These are phyloP conservation scores for Tetanocera ferruginea DNA, from an alignment of 2,888 invertebrate species.

Conservation along the genomic window DNA sequence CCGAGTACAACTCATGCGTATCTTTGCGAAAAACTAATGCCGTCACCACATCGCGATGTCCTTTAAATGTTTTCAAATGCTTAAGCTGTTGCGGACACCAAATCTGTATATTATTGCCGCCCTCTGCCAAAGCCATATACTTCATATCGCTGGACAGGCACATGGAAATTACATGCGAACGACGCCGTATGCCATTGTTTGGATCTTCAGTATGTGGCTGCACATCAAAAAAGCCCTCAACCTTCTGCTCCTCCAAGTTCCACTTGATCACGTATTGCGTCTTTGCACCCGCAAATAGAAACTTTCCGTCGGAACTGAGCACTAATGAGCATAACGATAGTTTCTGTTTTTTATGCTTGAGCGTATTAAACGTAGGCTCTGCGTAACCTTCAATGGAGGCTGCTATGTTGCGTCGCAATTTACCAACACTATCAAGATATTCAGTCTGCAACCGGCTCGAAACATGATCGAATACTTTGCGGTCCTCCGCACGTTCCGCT, in stretches of 20 bases:
- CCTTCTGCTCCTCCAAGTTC: constrained; percentile 76
- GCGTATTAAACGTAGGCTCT: constrained; percentile 70
- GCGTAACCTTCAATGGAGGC: constrained; percentile 72
- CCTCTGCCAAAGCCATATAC: constrained; percentile 83
- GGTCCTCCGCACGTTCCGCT: constrained; percentile 77
- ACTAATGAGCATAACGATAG: constrained; percentile 85
- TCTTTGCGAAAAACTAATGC: constrained; percentile 88
- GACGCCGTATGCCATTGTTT: constrained; percentile 58
- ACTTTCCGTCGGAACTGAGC: constrained; percentile 79
- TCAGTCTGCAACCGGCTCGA: constrained; percentile 86
- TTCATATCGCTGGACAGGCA: constrained; percentile 85
- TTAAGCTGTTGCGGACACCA: constrained; percentile 86
- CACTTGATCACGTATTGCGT: constrained; percentile 91
- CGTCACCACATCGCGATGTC: constrained; percentile 81
- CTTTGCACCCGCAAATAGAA: constrained; percentile 87
- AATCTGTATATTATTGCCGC: constrained; percentile 80
- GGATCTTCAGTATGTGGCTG: constrained; percentile 68
- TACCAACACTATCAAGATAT: constrained; percentile 88
- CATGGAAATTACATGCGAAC: constrained; percentile 74
- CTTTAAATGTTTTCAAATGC: constrained; percentile 83
- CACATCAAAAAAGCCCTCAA: constrained; percentile 72
- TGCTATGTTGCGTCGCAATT: constrained; percentile 82
- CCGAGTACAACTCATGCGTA: constrained; percentile 87
- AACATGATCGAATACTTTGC: constrained; percentile 73
- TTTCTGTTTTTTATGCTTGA: constrained; percentile 84